A percentile compares a stretch with the other conserved stretches of the same genome.
Evolutionary conservation across 2,888 invertebrate species (phyloP).

Genomic region (Icerya purchasi): DNA sequence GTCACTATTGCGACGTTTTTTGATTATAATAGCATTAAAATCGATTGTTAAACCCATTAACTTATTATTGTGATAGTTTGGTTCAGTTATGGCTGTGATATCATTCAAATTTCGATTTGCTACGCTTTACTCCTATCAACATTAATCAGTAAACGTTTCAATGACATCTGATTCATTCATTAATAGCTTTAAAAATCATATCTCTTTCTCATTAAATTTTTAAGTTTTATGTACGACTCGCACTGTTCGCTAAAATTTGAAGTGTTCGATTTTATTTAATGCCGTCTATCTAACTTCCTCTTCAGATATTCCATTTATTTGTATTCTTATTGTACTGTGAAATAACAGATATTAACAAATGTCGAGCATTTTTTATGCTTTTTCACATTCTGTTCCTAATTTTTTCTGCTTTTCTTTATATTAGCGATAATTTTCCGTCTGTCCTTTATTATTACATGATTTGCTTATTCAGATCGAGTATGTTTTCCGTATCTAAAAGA

Average conservation of each 20-base stretch:
- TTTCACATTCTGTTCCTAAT: neutral
- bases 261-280: neutral
- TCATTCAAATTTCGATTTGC: neutral
- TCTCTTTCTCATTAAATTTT: neutral
- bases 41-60: neutral
- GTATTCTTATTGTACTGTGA: neutral
- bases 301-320: neutral
- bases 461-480: no score
- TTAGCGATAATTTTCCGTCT: no score
- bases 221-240: neutral
- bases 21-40: no score
- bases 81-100: neutral
- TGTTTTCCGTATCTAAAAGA: no score
- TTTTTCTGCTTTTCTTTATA: neutral
- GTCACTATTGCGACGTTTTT: neutral
- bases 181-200: neutral
- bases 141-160: neutral
- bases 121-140: neutral
- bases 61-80: neutral
- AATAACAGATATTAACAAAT: neutral
- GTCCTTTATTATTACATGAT: no score
- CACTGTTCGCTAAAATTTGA: neutral
- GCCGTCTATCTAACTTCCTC: neutral
- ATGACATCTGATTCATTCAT: neutral
- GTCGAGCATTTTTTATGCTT: neutral